Conservation (phyloP, 1,140 invertebrate species). For the Calosoma granatense region DNA sequence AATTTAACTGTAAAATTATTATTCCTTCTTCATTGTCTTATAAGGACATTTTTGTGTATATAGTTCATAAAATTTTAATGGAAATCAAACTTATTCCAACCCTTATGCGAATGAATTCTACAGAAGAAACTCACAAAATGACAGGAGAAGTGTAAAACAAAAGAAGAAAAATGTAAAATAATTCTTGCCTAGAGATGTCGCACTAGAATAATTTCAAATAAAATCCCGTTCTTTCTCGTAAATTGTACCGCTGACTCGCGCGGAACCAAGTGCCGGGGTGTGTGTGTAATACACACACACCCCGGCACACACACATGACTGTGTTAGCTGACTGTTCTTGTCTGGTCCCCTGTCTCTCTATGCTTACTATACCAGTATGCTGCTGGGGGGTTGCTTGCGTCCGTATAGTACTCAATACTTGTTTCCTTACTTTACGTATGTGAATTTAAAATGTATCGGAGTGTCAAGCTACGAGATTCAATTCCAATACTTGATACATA, state of each 20-base stretch:
- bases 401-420: slow-evolving; percentile 16
- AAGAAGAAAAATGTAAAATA: neutral
- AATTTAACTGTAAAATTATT: too few relatives aligned
- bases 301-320: neutral
- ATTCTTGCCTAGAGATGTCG: neutral
- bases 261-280: neutral
- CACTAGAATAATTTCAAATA: slow-evolving; percentile 2
- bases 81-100: too few relatives aligned
- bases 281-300: neutral
- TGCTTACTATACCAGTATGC: slow-evolving; percentile 25
- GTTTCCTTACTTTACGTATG: slow-evolving; percentile 24
- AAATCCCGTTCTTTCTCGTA: neutral
- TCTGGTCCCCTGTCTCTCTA: too few relatives aligned
- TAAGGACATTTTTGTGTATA: too few relatives aligned
- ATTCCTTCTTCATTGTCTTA: too few relatives aligned
- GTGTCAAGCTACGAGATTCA: slow-evolving; percentile 28
- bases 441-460: slow-evolving; percentile 32
- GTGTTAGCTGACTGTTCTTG: too few relatives aligned
- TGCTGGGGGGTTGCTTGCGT: slow-evolving; percentile 31
- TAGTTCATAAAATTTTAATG: too few relatives aligned
- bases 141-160: neutral
- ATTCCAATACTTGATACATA: slow-evolving; percentile 33
- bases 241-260: neutral
- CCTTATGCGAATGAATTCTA: too few relatives aligned
- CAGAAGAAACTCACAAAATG: too few relatives aligned